These are phyloP conservation scores for Anguilla rostrata DNA, from an alignment of 2,113 vertebrate genomes.

Conservation along the genomic window DNA sequence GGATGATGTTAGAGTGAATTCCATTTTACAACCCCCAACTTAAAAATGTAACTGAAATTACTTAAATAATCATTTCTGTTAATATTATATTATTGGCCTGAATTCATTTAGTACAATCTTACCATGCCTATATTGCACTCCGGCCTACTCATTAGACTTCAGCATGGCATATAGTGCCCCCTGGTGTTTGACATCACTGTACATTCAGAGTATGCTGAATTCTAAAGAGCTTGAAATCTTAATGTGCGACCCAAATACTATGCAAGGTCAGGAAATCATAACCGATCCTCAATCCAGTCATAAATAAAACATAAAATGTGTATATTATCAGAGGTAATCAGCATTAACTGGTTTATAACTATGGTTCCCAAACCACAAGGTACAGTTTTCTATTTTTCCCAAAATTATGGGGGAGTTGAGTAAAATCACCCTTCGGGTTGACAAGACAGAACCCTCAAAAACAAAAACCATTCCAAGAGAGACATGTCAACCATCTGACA, in stretches of 20 bases:
- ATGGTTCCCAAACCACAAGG: slow-evolving; percentile 53
- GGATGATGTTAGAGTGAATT: too few species aligned
- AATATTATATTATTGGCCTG: neutral
- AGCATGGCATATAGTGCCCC: slow-evolving; percentile 71
- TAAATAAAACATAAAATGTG: slow-evolving; percentile 11
- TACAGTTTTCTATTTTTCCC: slow-evolving; percentile 43
- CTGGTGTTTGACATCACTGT: slow-evolving; percentile 58
- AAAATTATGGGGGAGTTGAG: slow-evolving; percentile 33
- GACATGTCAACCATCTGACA: slow-evolving; percentile 38
- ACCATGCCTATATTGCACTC: neutral
- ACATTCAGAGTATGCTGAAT: slow-evolving; percentile 41
- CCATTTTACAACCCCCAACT: neutral
- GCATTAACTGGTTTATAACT: slow-evolving; percentile 50
- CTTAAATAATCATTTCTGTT: too few species aligned
- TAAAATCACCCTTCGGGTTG: slow-evolving; percentile 43
- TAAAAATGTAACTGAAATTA: too few species aligned
- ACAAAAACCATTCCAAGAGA: slow-evolving; percentile 43
- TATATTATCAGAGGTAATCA: slow-evolving; percentile 27
- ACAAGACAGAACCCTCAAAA: slow-evolving; percentile 36
- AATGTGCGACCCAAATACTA: slow-evolving; percentile 39
- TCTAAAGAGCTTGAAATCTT: slow-evolving; percentile 27
- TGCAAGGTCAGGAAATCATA: slow-evolving; percentile 32
- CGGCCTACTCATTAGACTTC: slow-evolving; percentile 38
- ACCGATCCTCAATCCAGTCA: slow-evolving; percentile 27
- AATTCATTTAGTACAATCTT: slow-evolving; percentile 58